Evolutionary conservation across 1,140 invertebrate genomes (phyloP).

Genomic region (Branchinecta lynchi): DNA sequence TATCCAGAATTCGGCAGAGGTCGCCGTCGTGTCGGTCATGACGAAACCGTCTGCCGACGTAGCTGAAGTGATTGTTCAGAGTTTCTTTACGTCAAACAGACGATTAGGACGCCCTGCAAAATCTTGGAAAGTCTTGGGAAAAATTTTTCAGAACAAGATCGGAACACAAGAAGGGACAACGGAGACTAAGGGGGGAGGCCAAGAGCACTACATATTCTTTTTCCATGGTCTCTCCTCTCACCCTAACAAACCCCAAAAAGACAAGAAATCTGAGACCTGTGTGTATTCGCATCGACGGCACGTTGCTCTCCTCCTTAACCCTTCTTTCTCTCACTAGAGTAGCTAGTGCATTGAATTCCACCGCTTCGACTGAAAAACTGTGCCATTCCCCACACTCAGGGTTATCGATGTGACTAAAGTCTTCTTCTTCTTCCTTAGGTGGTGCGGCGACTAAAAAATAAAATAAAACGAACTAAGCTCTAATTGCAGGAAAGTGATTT

Average conservation of each 20-base stretch:
- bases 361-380: conserved; percentile 39
- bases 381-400: conserved; percentile 40
- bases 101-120: conserved; percentile 33
- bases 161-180: too few species aligned
- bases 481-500: too few species aligned
- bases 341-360: conserved; percentile 42
- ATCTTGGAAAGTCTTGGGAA: conserved; percentile 10
- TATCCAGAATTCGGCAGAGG: too few species aligned
- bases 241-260: conserved; percentile 25
- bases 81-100: conserved; percentile 21
- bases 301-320: background rate
- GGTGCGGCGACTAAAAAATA: too few species aligned
- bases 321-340: conserved; percentile 27
- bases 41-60: too few species aligned
- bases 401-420: conserved; percentile 41
- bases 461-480: too few species aligned
- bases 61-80: too few species aligned
- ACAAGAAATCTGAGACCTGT: conserved; percentile 17
- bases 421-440: conserved; percentile 23
- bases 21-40: too few species aligned
- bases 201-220: too few species aligned
- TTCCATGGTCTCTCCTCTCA: conserved; percentile 15
- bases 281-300: conserved; percentile 15
- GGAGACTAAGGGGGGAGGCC: too few species aligned
- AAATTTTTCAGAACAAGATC: conserved; percentile 31